Evolutionary conservation across 1,140 invertebrate genomes (phyloP).

Genomic region (Scylla paramamosain): DNA sequence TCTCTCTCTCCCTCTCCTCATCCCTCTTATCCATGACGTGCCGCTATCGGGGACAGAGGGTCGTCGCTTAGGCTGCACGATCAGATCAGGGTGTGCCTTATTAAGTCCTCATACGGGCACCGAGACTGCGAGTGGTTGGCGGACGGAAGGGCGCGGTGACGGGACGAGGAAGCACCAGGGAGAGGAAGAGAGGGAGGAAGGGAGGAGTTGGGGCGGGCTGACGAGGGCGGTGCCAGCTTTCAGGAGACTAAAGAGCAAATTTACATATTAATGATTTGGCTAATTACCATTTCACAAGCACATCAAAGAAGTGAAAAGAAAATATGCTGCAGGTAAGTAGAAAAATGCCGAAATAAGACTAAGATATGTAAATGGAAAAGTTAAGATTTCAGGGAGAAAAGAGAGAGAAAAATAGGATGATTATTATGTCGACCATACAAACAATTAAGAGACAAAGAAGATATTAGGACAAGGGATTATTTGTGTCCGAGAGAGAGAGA

Average conservation of each 20-base stretch:
- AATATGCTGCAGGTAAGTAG: too few relatives aligned
- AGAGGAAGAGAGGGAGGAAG: not conserved
- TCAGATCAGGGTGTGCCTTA: not conserved
- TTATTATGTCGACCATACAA: not conserved
- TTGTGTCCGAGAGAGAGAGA: slow-evolving; percentile 19
- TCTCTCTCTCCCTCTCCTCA: not conserved
- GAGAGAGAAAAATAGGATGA: not conserved
- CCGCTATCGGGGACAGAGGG: not conserved
- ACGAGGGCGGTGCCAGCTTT: too few relatives aligned
- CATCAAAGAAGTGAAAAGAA: too few relatives aligned
- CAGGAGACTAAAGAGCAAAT: too few relatives aligned
- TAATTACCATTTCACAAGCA: too few relatives aligned
- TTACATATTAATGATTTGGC: too few relatives aligned
- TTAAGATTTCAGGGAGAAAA: not conserved
- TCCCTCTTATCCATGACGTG: not conserved
- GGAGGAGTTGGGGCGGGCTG: not conserved
- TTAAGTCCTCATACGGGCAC: not conserved
- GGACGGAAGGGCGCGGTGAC: not conserved
- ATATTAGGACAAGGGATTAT: not conserved
- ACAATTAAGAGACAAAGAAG: not conserved
- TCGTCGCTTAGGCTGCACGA: not conserved
- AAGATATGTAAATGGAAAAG: not conserved
- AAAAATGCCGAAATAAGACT: too few relatives aligned
- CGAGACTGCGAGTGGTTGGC: not conserved
- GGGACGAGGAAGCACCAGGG: not conserved